phyloP scores from a whole-genome alignment of 2,888 invertebrate species.

The Torymus texanus region DNA sequence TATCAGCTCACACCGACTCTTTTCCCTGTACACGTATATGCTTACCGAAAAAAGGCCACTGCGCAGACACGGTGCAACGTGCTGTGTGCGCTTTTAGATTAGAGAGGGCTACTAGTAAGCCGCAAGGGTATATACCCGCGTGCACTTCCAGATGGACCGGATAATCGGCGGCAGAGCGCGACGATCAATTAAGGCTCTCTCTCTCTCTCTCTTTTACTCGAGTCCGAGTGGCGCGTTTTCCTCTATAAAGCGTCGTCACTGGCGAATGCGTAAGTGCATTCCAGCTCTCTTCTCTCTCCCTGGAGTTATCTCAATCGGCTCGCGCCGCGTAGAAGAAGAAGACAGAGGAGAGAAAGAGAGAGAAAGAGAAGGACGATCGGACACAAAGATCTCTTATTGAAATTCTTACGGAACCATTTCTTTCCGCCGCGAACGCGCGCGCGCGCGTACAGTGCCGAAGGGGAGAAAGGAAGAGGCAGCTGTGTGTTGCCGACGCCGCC shows the following conservation, averaged over 20 bases:
- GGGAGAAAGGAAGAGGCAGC: constrained; percentile 55
- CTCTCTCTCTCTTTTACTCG: neutral
- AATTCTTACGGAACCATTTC: constrained; percentile 62
- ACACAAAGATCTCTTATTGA: constrained; percentile 64
- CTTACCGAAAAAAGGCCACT: neutral
- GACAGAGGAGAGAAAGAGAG: constrained; percentile 15
- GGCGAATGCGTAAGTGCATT: constrained; percentile 64
- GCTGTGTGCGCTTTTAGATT: constrained; percentile 33
- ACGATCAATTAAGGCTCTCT: constrained; percentile 62
- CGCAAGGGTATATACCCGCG: neutral
- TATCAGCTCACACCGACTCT: constrained; percentile 21
- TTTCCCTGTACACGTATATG: neutral
- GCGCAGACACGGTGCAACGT: constrained; percentile 15
- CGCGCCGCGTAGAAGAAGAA: constrained; percentile 5
- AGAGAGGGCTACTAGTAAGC: constrained; percentile 17
- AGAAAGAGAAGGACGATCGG: constrained; percentile 63
- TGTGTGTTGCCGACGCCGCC: constrained; percentile 48
- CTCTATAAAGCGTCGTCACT: constrained; percentile 38
- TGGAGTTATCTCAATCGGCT: constrained; percentile 65
- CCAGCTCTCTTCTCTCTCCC: constrained; percentile 47
- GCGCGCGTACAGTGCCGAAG: neutral
- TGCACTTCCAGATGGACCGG: constrained; percentile 57
- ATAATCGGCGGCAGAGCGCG: constrained; percentile 60
- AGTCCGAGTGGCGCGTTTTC: constrained; percentile 37
- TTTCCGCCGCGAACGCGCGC: constrained; percentile 38